phyloP scores from a whole-genome alignment of 1,140 invertebrate species.

The Plodia interpunctella region DNA sequence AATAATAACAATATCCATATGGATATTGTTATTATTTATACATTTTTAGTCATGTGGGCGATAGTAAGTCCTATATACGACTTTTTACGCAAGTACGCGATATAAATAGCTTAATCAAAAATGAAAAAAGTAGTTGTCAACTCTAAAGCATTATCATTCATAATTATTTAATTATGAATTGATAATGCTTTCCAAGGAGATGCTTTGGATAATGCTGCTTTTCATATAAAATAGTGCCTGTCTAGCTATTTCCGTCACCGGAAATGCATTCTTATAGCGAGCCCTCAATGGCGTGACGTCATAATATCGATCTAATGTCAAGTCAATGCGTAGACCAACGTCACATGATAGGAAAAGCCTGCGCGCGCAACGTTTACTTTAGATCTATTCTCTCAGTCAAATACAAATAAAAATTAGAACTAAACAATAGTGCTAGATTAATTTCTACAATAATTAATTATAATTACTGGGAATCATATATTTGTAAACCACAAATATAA shows the following conservation, averaged over 20 bases:
- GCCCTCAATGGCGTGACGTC: slow-evolving; percentile 66
- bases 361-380: slow-evolving; percentile 21
- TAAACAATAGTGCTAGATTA: not conserved
- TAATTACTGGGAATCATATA: not conserved
- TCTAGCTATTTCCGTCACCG: slow-evolving; percentile 13
- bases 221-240: not conserved
- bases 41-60: too few relatives aligned
- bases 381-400: not conserved
- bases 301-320: slow-evolving; percentile 52
- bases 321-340: slow-evolving; percentile 40
- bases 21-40: too few relatives aligned
- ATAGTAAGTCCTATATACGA: too few relatives aligned
- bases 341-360: slow-evolving; percentile 10
- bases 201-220: too few relatives aligned
- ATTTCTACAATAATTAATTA: not conserved
- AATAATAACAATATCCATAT: too few relatives aligned
- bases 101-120: too few relatives aligned
- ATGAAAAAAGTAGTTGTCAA: too few relatives aligned
- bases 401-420: not conserved
- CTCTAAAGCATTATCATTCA: too few relatives aligned
- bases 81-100: too few relatives aligned
- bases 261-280: slow-evolving; percentile 17
- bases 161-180: too few relatives aligned
- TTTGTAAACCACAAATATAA: not conserved
- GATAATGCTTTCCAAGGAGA: too few relatives aligned